Evolutionary conservation across 2,113 vertebrate genomes (phyloP).

Genomic region (Myiagra hebetior): DNA sequence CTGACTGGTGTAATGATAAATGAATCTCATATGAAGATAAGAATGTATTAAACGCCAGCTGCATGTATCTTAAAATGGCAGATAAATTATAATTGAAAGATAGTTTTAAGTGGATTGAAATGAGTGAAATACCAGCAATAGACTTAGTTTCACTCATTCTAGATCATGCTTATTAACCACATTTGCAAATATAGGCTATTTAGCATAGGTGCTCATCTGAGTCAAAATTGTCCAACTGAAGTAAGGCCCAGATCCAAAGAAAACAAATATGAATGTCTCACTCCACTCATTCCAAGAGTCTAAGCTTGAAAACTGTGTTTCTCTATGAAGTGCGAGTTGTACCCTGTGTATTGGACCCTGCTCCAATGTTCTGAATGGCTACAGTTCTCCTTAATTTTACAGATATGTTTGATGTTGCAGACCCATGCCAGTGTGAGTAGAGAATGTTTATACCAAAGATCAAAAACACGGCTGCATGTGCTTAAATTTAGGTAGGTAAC

Average conservation of each 20-base stretch:
- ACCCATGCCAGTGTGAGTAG: neutral
- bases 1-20: neutral
- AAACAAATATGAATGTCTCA: rapidly evolving
- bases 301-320: neutral
- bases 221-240: neutral
- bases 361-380: neutral
- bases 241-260: neutral
- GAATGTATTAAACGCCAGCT: neutral
- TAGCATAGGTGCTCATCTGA: neutral
- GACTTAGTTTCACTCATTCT: neutral
- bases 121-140: neutral
- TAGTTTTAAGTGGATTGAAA: neutral
- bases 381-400: neutral
- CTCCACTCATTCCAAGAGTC: neutral
- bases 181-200: neutral
- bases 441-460: neutral
- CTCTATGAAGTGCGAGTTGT: neutral
- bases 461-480: neutral
- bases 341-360: neutral
- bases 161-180: neutral
- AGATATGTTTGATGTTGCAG: neutral
- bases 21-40: neutral
- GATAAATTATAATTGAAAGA: neutral
- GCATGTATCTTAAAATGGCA: neutral
- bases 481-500: neutral